A percentile compares a stretch with the other conserved stretches of the same genome.
Evolutionary conservation across 2,113 vertebrate genomes (phyloP).

Genomic region (Fregata magnificens): DNA sequence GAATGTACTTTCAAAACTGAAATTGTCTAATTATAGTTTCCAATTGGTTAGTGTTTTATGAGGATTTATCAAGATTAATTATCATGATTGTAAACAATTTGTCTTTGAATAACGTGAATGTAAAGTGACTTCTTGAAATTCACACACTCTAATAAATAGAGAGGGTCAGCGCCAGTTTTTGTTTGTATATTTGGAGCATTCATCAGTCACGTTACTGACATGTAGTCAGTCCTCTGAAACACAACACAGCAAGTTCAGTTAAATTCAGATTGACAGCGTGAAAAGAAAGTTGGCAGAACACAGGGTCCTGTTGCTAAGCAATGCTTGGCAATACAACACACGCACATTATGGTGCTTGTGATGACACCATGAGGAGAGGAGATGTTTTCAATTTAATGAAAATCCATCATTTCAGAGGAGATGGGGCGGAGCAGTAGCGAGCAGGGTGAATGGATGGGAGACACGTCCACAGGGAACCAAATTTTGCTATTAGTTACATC

Average conservation of each 20-base stretch:
- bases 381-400: conserved; percentile 26
- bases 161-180: conserved; percentile 4
- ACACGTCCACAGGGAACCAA: not conserved
- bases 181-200: conserved; percentile 27
- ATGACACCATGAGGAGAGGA: conserved; percentile 26
- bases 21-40: conserved; percentile 6
- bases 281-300: conserved; percentile 73
- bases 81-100: conserved; percentile 44
- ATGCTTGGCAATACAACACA: conserved; percentile 51
- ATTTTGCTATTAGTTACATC: not conserved
- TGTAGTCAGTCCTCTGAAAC: conserved; percentile 61
- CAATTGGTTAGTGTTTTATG: not conserved
- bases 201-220: conserved; percentile 42
- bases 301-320: conserved; percentile 68
- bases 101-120: not conserved
- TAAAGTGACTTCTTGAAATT: conserved; percentile 24
- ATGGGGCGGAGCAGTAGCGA: not conserved
- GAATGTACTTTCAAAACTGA: not conserved
- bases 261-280: conserved; percentile 67
- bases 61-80: conserved; percentile 39
- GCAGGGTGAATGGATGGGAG: not conserved
- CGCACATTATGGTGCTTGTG: conserved; percentile 10
- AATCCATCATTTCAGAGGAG: not conserved
- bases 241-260: conserved; percentile 56
- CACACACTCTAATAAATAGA: conserved; percentile 16